Evolutionary conservation across 2,888 invertebrate species (phyloP).

Genomic region (Drosophila mercatorum): DNA sequence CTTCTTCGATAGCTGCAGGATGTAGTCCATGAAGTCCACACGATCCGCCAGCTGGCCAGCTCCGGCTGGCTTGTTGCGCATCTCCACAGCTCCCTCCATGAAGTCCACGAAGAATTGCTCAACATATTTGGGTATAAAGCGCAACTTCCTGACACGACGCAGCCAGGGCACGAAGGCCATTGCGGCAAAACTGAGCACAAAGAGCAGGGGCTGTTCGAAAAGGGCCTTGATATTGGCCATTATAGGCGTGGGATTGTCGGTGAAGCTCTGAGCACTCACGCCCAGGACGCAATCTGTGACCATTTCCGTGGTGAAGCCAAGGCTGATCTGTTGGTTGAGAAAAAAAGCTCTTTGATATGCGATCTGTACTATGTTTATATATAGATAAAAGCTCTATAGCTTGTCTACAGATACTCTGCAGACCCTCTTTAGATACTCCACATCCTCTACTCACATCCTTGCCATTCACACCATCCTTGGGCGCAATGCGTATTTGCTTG

Average conservation of each 20-base stretch:
- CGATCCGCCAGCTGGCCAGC: slow-evolving; percentile 61
- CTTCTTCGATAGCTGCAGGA: slow-evolving; percentile 78
- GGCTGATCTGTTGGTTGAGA: slow-evolving; percentile 64
- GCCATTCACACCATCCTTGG: slow-evolving; percentile 82
- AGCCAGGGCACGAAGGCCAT: slow-evolving; percentile 71
- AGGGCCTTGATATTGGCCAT: slow-evolving; percentile 71
- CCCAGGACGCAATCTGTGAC: slow-evolving; percentile 85
- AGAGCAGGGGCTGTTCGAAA: slow-evolving; percentile 64
- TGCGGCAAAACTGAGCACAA: slow-evolving; percentile 55
- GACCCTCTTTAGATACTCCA: neutral
- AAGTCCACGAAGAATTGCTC: slow-evolving; percentile 83
- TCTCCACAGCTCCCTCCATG: slow-evolving; percentile 70
- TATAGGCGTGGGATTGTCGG: slow-evolving; percentile 76
- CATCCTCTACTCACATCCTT: slow-evolving; percentile 79
- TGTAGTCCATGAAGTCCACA: slow-evolving; percentile 80
- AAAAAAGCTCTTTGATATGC: neutral
- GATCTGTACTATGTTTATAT: too few species aligned
- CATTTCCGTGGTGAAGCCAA: slow-evolving; percentile 84
- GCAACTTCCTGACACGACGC: slow-evolving; percentile 52
- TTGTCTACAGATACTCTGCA: too few species aligned
- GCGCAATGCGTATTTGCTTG: slow-evolving; percentile 67
- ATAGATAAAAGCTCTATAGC: too few species aligned
- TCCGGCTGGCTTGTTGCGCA: slow-evolving; percentile 21
- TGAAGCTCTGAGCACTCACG: slow-evolving; percentile 83
- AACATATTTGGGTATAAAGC: slow-evolving; percentile 86